phyloP scores from a whole-genome alignment of 1,140 invertebrate genomes.

The Panonychus citri region DNA sequence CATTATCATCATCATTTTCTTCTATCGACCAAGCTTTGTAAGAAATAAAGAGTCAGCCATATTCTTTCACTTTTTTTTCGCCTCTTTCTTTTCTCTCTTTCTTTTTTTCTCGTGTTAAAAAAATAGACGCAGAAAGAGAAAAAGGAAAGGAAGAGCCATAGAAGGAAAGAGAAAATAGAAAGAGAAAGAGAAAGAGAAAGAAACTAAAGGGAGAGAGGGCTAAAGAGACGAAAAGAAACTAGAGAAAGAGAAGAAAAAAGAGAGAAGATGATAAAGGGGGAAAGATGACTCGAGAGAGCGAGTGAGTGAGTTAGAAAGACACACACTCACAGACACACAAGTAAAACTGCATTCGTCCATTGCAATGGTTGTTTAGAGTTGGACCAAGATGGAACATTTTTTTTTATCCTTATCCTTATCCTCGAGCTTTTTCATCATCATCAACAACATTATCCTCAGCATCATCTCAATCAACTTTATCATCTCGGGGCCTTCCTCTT shows the following conservation, averaged over 20 bases:
- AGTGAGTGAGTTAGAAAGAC: background rate
- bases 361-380: background rate
- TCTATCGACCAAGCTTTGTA: background rate
- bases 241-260: background rate
- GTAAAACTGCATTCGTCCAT: background rate
- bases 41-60: background rate
- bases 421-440: background rate
- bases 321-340: background rate
- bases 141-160: background rate
- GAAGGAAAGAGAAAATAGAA: background rate
- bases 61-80: background rate
- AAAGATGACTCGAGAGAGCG: background rate
- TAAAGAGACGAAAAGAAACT: background rate
- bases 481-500: background rate
- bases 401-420: background rate
- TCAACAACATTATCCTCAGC: background rate
- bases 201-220: background rate
- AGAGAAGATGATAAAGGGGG: background rate
- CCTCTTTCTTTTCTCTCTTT: background rate
- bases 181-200: background rate
- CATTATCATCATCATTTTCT: background rate
- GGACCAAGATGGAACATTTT: background rate
- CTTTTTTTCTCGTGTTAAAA: background rate
- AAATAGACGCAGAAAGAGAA: background rate
- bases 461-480: background rate